Base-by-base conservation (phyloP, 2,113 vertebrate species). In the Tympanuchus pallidicinctus region DNA sequence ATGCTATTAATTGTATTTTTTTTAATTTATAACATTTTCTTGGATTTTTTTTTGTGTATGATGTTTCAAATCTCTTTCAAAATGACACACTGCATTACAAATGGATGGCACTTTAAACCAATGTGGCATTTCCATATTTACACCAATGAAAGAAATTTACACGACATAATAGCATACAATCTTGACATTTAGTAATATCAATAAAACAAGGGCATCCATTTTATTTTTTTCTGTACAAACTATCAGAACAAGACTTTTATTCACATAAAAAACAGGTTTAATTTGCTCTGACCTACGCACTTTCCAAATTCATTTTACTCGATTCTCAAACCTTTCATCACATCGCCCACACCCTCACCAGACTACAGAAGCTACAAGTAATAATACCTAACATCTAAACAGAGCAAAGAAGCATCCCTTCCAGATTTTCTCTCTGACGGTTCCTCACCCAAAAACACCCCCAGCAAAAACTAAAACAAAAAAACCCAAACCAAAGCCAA, bases 71-170 rank as follows among this genome's bases (percentile, higher is more conserved):
- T 96, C 91, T 93, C 86, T 96, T 98, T 98, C 98, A 97, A 98
- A 98, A 98, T 98, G 98, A 98, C 98, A 99, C 98, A 98, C 97
- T 97, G 98, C 98, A 94, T 98, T 98, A 99, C 98, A 98, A 98
- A 98, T 98, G 98, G 98, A 98, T 98, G 98, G 98, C 98, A 98
- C 98, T 98, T 97, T 92, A 98, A 98, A 98, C 98, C 97, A 97
- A 98, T 84, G 97, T 98, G 98, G 98, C 97, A 97, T 98, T 98
- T 98, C 97, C 97, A 96, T 99, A 99, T 99, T 99, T 99, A 99
- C 99, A 99, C 97, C 97, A 98, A 98, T 96, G 42, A 98, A 98
- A 97, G 97, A 98, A 99, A 99, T 99, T 98, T 99, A 99, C 99
- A 99, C 97, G 98, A 99, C 98, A 98, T 96, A 96, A 98, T 98